A percentile compares a stretch with the other conserved stretches of the same genome.
These are phyloP conservation scores for Ochropleura leucogaster DNA, from an alignment of 2,888 invertebrate species.

Conservation along the genomic window DNA sequence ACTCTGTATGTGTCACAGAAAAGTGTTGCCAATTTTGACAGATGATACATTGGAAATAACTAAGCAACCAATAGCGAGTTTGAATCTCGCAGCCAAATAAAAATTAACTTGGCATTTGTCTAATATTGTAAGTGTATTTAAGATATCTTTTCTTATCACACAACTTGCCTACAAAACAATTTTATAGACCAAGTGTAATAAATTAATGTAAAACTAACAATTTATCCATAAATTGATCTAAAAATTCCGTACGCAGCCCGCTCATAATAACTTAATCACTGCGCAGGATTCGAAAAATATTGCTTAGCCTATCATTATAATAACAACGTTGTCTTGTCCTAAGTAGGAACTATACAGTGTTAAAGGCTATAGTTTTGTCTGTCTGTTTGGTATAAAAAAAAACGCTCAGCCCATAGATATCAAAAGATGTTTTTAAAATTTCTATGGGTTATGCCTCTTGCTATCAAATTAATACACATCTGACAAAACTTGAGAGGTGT, in stretches of 20 bases:
- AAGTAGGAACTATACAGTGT: conserved; percentile 19
- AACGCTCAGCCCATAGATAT: too few species aligned
- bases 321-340: conserved; percentile 51
- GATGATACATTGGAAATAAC: not conserved
- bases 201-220: conserved; percentile 59
- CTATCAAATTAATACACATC: not conserved
- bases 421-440: too few species aligned
- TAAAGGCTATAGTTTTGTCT: conserved; percentile 23
- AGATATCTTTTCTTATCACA: conserved; percentile 3
- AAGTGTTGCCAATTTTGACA: not conserved
- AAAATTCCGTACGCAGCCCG: conserved; percentile 46
- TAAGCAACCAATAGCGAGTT: not conserved
- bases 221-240: conserved; percentile 66
- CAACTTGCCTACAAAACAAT: conserved; percentile 35
- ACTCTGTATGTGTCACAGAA: not conserved
- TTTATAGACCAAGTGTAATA: conserved; percentile 50
- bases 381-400: conserved; percentile 2
- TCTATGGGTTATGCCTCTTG: not conserved
- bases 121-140: not conserved
- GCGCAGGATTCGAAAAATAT: conserved; percentile 60
- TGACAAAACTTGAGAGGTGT: too few species aligned
- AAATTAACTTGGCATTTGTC: not conserved
- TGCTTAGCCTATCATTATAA: conserved; percentile 56
- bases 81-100: not conserved
- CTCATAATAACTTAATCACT: conserved; percentile 63